phyloP scores from a whole-genome alignment of 2,113 vertebrate genomes.

The Petrocephalus zakoni region DNA sequence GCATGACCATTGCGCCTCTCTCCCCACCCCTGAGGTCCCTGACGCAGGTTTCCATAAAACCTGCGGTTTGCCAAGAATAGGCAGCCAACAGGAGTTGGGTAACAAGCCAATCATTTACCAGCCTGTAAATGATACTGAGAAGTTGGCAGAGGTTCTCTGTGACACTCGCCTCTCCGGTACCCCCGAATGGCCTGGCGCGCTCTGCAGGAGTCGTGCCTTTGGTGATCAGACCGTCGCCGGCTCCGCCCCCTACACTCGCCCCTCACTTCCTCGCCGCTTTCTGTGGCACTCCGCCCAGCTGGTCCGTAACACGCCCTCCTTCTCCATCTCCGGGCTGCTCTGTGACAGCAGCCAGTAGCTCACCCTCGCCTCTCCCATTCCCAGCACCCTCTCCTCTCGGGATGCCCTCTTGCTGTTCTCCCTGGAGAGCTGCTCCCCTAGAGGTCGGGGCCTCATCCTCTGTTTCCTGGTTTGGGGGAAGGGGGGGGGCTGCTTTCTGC shows the following conservation, averaged over 20 bases:
- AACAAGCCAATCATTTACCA: not conserved
- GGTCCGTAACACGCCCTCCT: not conserved
- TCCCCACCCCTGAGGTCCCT: not conserved
- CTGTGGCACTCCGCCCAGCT: not conserved
- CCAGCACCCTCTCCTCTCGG: not conserved
- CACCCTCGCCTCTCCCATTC: not conserved
- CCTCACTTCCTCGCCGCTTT: not conserved
- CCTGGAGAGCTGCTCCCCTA: not conserved
- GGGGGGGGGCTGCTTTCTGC: not conserved
- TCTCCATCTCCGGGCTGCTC: not conserved
- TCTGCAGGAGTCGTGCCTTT: not conserved
- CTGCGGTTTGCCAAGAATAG: not conserved
- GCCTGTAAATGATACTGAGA: not conserved
- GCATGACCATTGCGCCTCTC: not conserved
- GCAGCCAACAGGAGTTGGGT: not conserved
- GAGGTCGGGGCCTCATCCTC: not conserved
- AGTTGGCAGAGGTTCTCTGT: not conserved
- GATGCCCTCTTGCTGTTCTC: not conserved
- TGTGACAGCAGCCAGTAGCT: not conserved
- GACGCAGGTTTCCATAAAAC: not conserved
- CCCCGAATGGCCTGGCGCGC: not conserved
- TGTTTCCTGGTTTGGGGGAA: not conserved
- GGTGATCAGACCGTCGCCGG: not conserved
- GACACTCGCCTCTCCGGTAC: not conserved
- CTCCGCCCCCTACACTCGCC: not conserved